Base-by-base conservation (phyloP, 2,797 vertebrate genomes). In the Leptatherina wallacei region DNA sequence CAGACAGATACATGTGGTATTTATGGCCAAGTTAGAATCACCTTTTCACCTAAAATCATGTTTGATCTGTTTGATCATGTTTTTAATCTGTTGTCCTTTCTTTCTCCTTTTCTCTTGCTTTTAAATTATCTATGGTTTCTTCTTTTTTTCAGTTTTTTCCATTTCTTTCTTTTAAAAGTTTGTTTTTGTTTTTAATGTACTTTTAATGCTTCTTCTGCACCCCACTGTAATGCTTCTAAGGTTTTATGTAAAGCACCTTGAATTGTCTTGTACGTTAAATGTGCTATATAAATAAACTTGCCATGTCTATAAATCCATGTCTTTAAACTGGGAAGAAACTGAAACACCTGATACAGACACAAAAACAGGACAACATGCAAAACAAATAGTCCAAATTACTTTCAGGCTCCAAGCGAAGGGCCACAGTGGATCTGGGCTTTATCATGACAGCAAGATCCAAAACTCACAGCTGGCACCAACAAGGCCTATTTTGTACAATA, bases 341-440 rank as follows among this genome's bases (percentile, higher is more conserved):
- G 1, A 27, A 40, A 18, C 12, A 6, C 2, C 10, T 29, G 24
- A 55, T 0, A 2, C 9, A 24, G 8, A 52, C 20, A 24, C 35
- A 30, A 5, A 13, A 18, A 51, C n/a, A 24, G 6, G 10, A 22
- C 1, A 16, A 6, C 5, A 16, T 11, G 10, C 11, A 22, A 61
- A 32, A 14, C 42, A 40, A 73, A 58, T 13, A 24, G 30, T 14
- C 55, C 14, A 63, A 1, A 59, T 67, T 55, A 47, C 22, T 42
- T 18, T 22, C 35, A 68, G 32, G 8, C 60, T 52, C 27, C 20
- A 61, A 70, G 65, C 42, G 58, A 35, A 72, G 20, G 24, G 42
- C 12, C 40, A 49, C 42, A 27, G 18, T 24, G 30, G 27, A 24
- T 11, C 2, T 57, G 36, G 4, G 1, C 40, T 2, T 30, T 24